phyloP scores from a whole-genome alignment of 2,888 invertebrate species.

The Didymodactylos carnosus region DNA sequence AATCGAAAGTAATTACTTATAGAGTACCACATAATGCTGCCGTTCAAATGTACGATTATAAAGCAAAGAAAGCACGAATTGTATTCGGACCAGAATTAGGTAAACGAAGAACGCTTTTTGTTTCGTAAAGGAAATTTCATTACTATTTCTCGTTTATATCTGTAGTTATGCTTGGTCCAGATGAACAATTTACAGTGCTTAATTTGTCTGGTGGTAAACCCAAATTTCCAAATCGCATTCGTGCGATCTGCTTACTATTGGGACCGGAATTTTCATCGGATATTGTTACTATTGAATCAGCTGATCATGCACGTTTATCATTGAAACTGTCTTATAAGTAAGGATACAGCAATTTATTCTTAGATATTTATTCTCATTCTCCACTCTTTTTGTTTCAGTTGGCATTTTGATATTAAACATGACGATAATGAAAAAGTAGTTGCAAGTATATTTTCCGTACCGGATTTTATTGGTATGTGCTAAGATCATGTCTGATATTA shows the following conservation, averaged over 20 bases:
- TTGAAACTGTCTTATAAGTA: constrained; percentile 39
- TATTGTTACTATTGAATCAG: constrained; percentile 38
- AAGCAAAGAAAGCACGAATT: constrained; percentile 37
- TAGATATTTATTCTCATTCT: too few species aligned
- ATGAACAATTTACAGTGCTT: constrained; percentile 39
- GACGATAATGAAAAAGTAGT: constrained; percentile 24
- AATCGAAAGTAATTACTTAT: constrained; percentile 33
- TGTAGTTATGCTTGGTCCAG: constrained; percentile 28
- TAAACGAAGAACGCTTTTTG: constrained; percentile 31
- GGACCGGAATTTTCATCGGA: constrained; percentile 40
- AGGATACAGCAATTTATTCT: too few species aligned
- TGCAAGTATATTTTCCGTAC: constrained; percentile 37
- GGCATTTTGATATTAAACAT: constrained; percentile 34
- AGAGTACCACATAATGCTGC: constrained; percentile 39
- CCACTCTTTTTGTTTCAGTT: too few species aligned
- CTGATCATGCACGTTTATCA: constrained; percentile 38
- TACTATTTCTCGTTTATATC: neutral
- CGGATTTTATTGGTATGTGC: constrained; percentile 36
- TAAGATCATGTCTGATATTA: constrained; percentile 21
- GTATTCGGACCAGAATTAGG: constrained; percentile 39
- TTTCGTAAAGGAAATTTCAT: neutral
- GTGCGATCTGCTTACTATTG: constrained; percentile 36
- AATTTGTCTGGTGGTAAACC: constrained; percentile 38
- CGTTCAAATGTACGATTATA: constrained; percentile 39
- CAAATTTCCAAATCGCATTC: constrained; percentile 37